Conservation (phyloP, 2,797 vertebrate species). For the Setipinna tenuifilis region DNA sequence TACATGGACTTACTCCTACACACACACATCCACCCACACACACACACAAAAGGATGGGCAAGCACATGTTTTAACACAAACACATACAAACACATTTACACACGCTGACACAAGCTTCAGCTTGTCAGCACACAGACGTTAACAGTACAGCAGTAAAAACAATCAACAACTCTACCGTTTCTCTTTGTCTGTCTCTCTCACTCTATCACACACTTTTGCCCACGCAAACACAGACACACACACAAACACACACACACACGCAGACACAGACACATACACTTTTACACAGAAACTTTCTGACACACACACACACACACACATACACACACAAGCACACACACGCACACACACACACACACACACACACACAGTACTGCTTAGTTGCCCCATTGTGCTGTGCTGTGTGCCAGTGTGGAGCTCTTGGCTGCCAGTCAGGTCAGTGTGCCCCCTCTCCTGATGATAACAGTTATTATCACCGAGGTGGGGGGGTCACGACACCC, state of each 20-base stretch:
- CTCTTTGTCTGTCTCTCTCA: too few species aligned
- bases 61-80: too few species aligned
- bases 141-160: too few species aligned
- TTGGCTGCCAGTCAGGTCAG: background rate
- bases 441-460: conserved; percentile 39
- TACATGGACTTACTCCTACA: background rate
- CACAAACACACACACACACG: too few species aligned
- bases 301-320: background rate
- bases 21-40: background rate
- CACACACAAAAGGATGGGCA: too few species aligned
- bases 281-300: background rate
- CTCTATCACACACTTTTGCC: background rate
- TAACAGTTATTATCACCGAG: conserved; percentile 54
- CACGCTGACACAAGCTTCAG: too few species aligned
- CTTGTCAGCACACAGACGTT: too few species aligned
- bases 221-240: too few species aligned
- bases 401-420: background rate
- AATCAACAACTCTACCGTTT: too few species aligned
- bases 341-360: background rate
- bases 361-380: background rate
- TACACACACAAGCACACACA: too few species aligned
- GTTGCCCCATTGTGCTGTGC: background rate
- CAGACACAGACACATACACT: too few species aligned
- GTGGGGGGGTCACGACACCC: conserved; percentile 42
- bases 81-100: too few species aligned